Percentiles rank a stretch among this genome's conserved stretches.
Conservation (phyloP, 2,797 vertebrate species). For the Schizopygopsis pylzovi region DNA sequence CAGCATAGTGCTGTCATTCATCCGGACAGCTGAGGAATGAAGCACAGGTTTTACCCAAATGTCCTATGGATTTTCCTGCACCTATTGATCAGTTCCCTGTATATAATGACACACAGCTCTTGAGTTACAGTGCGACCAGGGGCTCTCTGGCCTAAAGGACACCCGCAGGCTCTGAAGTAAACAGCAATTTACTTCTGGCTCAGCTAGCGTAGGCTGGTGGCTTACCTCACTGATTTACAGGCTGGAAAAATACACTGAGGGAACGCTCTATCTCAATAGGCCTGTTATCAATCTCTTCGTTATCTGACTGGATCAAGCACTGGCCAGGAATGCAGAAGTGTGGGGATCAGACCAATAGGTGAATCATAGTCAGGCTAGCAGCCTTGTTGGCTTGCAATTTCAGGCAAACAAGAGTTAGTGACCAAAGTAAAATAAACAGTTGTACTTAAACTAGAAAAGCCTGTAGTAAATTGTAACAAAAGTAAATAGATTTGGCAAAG, state of each 20-base stretch:
- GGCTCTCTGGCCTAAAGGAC: constrained; percentile 43
- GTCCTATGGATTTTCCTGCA: constrained; percentile 55
- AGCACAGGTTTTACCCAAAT: constrained; percentile 39
- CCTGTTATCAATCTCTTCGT: constrained; percentile 61
- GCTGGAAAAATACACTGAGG: constrained; percentile 45
- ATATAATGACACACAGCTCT: constrained; percentile 49
- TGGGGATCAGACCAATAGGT: constrained; percentile 47
- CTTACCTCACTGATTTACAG: constrained; percentile 60
- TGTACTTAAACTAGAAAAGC: constrained; percentile 5
- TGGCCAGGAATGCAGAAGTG: constrained; percentile 37
- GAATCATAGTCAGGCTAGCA: constrained; percentile 31
- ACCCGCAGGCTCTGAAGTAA: constrained; percentile 37
- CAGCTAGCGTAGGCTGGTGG: constrained; percentile 32
- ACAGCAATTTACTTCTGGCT: constrained; percentile 56
- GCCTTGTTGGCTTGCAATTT: constrained; percentile 2
- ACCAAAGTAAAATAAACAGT: constrained; percentile 10
- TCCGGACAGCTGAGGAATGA: constrained; percentile 37
- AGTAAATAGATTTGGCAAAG: constrained; percentile 21
- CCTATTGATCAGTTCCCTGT: constrained; percentile 55
- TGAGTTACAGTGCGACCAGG: constrained; percentile 46
- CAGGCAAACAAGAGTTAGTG: constrained; percentile 24
- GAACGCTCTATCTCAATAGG: constrained; percentile 56
- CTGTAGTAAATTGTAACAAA: constrained; percentile 8
- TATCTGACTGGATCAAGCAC: constrained; percentile 59
- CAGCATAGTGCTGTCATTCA: constrained; percentile 51